Evolutionary conservation across 1,140 invertebrate species (phyloP).

Genomic region (Trinorchestia longiramus): DNA sequence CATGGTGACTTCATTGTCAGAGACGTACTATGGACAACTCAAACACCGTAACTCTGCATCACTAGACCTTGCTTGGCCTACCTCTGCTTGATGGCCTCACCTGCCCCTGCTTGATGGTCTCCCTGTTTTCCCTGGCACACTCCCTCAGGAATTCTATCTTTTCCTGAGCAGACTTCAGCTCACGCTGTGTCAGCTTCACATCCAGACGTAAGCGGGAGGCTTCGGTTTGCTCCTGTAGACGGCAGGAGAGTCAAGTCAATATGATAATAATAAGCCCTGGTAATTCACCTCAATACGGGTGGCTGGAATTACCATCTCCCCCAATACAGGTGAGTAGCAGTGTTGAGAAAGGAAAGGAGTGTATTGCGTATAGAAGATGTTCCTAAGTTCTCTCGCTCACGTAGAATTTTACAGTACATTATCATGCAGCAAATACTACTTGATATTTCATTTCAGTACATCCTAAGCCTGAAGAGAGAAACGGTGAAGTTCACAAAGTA

Average conservation of each 20-base stretch:
- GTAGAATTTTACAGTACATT: too few species aligned
- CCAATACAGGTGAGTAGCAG: not conserved
- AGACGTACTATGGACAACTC: too few species aligned
- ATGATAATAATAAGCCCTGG: too few species aligned
- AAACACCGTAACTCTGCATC: too few species aligned
- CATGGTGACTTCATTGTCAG: too few species aligned
- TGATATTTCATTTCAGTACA: too few species aligned
- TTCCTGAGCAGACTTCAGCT: slow-evolving; percentile 76
- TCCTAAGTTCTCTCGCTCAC: too few species aligned
- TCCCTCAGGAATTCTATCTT: slow-evolving; percentile 61
- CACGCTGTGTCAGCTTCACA: slow-evolving; percentile 76
- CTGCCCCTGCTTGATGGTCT: slow-evolving; percentile 56
- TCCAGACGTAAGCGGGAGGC: slow-evolving; percentile 78
- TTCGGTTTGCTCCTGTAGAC: slow-evolving; percentile 73
- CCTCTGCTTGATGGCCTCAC: not conserved
- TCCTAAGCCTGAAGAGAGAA: too few species aligned
- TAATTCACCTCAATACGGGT: not conserved
- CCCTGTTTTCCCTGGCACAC: slow-evolving; percentile 56
- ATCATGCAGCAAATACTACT: too few species aligned
- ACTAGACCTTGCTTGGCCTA: too few species aligned
- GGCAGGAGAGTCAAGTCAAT: not conserved
- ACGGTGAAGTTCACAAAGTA: too few species aligned
- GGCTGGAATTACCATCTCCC: not conserved
- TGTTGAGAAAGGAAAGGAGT: not conserved
- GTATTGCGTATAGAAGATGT: too few species aligned